These are phyloP conservation scores for Galeopsomyia nigrocyanea DNA, from an alignment of 2,888 invertebrate genomes.

Conservation along the genomic window DNA sequence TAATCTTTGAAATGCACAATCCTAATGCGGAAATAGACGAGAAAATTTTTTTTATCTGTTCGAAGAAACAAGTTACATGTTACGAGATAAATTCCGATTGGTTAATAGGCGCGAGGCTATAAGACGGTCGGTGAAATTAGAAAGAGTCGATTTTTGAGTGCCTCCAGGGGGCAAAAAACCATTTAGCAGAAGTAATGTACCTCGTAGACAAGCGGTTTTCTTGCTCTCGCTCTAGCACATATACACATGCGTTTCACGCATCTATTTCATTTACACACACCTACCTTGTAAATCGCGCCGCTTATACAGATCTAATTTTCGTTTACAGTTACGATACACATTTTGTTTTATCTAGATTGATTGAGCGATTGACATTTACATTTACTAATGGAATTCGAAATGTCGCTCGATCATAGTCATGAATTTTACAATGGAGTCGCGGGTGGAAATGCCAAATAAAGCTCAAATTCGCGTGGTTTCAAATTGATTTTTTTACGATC, in stretches of 20 bases:
- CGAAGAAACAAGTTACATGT: conserved; percentile 49
- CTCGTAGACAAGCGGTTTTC: conserved; percentile 14
- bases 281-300: conserved; percentile 15
- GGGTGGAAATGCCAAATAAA: conserved; percentile 3
- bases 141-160: conserved; percentile 54
- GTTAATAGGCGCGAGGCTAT: conserved; percentile 18
- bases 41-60: too few species aligned
- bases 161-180: conserved; percentile 51
- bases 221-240: conserved; percentile 50
- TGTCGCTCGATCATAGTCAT: background rate
- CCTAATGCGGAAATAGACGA: too few species aligned
- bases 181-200: conserved; percentile 53
- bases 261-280: conserved; percentile 49
- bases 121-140: conserved; percentile 42
- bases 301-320: conserved; percentile 12
- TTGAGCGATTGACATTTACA: too few species aligned
- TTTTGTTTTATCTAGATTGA: too few species aligned
- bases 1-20: too few species aligned
- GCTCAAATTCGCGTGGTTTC: conserved; percentile 16
- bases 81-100: conserved; percentile 51
- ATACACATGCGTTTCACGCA: conserved; percentile 51
- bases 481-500: conserved; percentile 24
- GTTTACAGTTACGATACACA: too few species aligned
- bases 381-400: too few species aligned
- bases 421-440: conserved; percentile 21